A percentile compares a stretch with the other conserved stretches of the same genome.
Evolutionary conservation across 2,797 vertebrate genomes (phyloP).

Genomic region (Betta splendens): DNA sequence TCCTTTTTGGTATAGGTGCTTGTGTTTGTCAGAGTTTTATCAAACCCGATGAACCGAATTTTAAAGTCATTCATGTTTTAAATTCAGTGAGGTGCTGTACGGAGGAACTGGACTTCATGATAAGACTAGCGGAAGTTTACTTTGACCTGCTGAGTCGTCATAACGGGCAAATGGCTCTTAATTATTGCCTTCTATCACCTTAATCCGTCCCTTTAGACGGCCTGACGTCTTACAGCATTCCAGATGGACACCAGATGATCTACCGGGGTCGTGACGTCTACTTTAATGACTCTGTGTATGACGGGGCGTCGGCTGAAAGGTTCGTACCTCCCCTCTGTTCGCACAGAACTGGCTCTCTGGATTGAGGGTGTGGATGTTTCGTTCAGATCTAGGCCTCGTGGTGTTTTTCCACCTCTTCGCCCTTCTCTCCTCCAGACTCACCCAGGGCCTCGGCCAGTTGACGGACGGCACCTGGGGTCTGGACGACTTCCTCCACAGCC

Average conservation of each 20-base stretch:
- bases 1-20: too few species aligned
- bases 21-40: too few species aligned
- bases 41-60: too few species aligned
- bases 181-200: slow-evolving; percentile 14
- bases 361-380: too few species aligned
- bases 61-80: too few species aligned
- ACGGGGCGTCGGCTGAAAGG: slow-evolving; percentile 90
- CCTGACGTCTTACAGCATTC: slow-evolving; percentile 91
- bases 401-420: background rate
- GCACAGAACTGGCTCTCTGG: too few species aligned
- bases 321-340: slow-evolving; percentile 55
- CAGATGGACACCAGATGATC: slow-evolving; percentile 90
- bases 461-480: slow-evolving; percentile 93
- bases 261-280: slow-evolving; percentile 86
- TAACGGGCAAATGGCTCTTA: too few species aligned
- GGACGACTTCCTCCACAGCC: slow-evolving; percentile 94
- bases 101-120: too few species aligned
- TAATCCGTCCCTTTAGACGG: slow-evolving; percentile 84
- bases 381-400: too few species aligned
- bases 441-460: slow-evolving; percentile 92
- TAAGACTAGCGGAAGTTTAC: too few species aligned
- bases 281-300: slow-evolving; percentile 95
- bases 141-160: too few species aligned
- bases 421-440: slow-evolving; percentile 79
- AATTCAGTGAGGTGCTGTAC: too few species aligned